Base-by-base conservation (phyloP, 2,888 invertebrate genomes). In the Drosophila rellima region DNA sequence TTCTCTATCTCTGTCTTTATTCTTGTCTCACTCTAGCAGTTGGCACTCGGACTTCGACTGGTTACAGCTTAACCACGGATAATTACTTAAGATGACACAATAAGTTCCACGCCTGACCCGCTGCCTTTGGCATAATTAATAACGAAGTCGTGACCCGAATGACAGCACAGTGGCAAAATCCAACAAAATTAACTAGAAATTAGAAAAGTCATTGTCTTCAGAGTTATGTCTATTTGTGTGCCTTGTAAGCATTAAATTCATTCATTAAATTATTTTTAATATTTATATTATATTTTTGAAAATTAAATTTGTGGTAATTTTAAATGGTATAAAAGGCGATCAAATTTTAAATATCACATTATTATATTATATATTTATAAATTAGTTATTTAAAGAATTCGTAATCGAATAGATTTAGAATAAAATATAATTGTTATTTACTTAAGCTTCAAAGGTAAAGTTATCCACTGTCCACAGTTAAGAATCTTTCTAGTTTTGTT, bases 61-160 rank as follows among this genome's bases (percentile, higher is more conserved):
- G 59, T 33, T 55, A 54, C 72, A 51, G 72, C 62, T 78, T 70
- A 80, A 81, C 68, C 68, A 62, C 60, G 47, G 68, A 81, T 81
- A 81, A 81, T 81, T 83, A 81, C 82, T 70, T 75, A 62, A 68
- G 75, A 75, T 69, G 75, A 75, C 82, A 72, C 75, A 81, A 81
- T 78, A 75, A 81, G 82, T 69, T 84, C 56, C 57, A 62, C 47
- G 80, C 56, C 77, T 51, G 67, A 45, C 51, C 68, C 55, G 56
- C 65, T 64, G 64, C 69, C 78, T 66, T 65, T 72, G 54, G 75
- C 66, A 75, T 81, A 81, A 81, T 81, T 81, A 81, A 83, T 81
- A 81, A 78, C 72, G 17, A n/a, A 70, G 63, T 59, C 79, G 79
- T 75, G 75, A 72, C 63, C 62, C 31, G 51, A 42, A 54, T 45